Evolutionary conservation across 35 echinoderm and acorn worm species (phyloP), one percentile per base, ranked within the genome.

Genomic region (Strongylocentrotus purpuratus): DNA sequence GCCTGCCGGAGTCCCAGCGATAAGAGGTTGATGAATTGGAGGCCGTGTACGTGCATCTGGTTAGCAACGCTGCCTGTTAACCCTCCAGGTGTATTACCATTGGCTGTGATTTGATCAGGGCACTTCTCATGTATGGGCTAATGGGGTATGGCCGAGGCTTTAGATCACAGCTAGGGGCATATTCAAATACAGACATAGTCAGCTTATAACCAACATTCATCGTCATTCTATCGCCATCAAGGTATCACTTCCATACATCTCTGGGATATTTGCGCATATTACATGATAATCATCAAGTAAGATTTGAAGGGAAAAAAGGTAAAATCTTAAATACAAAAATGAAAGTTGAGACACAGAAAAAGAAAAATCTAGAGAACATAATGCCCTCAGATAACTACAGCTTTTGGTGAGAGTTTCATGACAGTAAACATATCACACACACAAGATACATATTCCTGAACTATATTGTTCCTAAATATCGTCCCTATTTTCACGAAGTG

Each of bases 1-100:
- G 65, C 65, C 65, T 28, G 65, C 65, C 65, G 20, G 65, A 78
- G 65, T 78, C 65, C 1, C 12, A 46, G 33, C 87, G 32, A 33
- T 93, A 58, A 93, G 48, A 58, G 91, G 48, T 50, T 93, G 91
- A 93, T 31, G 91, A 58, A 93, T 93, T 58, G 91, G n/a, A 10
- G 91, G 46, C 45, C 91, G 91, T 93, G 91, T 93, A 93, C 91
- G 91, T 58, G 91, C 91, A 93, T 93, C 22, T 78, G 65, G 65
- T 78, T 78, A 78, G 65, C 65, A 78, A 78, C 22, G 25, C 65
- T 28, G 65, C 65, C 22, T 78, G 22, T n/a, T 7, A 78, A 46
- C 12, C 91, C 91, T 58, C 32, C 15, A 93, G 91, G 91, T 93
- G 91, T 46, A 31, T 50, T 58, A 46, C 45, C 3, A 93, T 93